Percentiles rank a stretch among this genome's conserved stretches.
These are phyloP conservation scores for Macrotus californicus DNA, from an alignment of 2,113 vertebrate species.

Conservation along the genomic window DNA sequence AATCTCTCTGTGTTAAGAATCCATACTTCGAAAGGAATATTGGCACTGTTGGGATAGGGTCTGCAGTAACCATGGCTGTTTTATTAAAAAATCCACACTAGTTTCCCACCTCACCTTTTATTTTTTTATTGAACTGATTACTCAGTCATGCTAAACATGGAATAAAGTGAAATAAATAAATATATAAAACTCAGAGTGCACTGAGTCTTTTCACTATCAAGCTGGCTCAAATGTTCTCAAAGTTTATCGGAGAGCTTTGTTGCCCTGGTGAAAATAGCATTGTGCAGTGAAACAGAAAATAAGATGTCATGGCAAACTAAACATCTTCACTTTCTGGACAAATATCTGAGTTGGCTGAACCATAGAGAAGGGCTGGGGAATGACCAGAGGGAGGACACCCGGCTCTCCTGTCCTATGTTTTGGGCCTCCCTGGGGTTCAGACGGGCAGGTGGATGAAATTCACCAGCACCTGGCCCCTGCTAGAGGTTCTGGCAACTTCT, in stretches of 20 bases:
- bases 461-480: not conserved
- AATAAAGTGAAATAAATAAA: constrained; percentile 83
- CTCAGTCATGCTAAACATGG: constrained; percentile 79
- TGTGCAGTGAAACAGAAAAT: constrained; percentile 85
- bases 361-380: constrained; percentile 52
- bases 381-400: not conserved
- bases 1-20: constrained; percentile 73
- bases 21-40: constrained; percentile 78
- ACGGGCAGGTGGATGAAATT: constrained; percentile 23
- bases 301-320: constrained; percentile 81
- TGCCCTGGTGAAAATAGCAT: constrained; percentile 79
- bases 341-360: constrained; percentile 74
- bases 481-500: not conserved
- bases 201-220: constrained; percentile 72
- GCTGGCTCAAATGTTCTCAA: constrained; percentile 74
- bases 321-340: constrained; percentile 76
- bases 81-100: constrained; percentile 75
- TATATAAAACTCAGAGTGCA: constrained; percentile 65
- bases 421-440: constrained; percentile 41
- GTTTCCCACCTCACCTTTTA: constrained; percentile 64
- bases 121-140: constrained; percentile 78
- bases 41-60: constrained; percentile 56
- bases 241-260: constrained; percentile 77
- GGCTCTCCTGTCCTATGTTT: not conserved
- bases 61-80: constrained; percentile 65